phyloP scores from a whole-genome alignment of 2,888 invertebrate species.

The Hemistola chrysoprasaria region DNA sequence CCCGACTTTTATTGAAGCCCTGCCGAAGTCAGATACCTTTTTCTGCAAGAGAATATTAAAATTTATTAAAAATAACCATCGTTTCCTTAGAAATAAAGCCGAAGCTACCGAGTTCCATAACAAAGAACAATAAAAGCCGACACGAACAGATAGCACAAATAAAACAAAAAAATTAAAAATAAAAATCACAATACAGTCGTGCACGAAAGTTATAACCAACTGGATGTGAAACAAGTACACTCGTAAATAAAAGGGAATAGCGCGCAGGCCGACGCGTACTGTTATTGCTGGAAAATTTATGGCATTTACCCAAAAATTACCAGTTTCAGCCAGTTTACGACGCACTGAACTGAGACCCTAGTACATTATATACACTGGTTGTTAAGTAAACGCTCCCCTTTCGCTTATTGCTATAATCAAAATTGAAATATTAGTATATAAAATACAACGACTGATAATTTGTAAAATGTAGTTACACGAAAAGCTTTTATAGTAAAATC shows the following conservation, averaged over 20 bases:
- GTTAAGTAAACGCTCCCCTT: conserved; percentile 35
- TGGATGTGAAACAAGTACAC: conserved; percentile 77
- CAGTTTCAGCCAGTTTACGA: conserved; percentile 62
- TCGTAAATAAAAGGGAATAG: conserved; percentile 79
- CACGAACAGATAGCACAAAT: conserved; percentile 50
- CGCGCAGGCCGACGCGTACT: conserved; percentile 66
- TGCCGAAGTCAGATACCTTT: conserved; percentile 7
- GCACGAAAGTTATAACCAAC: conserved; percentile 70
- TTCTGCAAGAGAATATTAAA: conserved; percentile 6
- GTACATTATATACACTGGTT: conserved; percentile 33
- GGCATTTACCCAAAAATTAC: conserved; percentile 71
- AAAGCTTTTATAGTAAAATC: conserved; percentile 3
- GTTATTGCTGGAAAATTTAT: conserved; percentile 72
- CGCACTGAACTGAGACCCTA: conserved; percentile 47
- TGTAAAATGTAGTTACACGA: conserved; percentile 20
- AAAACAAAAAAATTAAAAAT: conserved; percentile 53
- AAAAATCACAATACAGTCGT: conserved; percentile 72
- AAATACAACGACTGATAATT: conserved; percentile 19
- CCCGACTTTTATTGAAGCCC: background rate
- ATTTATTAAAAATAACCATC: conserved; percentile 22
- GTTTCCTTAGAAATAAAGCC: conserved; percentile 29
- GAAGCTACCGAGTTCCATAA: conserved; percentile 51
- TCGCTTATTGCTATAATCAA: conserved; percentile 34
- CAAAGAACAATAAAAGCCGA: conserved; percentile 67
- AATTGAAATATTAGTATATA: conserved; percentile 34